A percentile compares a stretch with the other conserved stretches of the same genome.
Conservation (phyloP, 2,888 invertebrate species). For the Pseudococcus longispinus region DNA sequence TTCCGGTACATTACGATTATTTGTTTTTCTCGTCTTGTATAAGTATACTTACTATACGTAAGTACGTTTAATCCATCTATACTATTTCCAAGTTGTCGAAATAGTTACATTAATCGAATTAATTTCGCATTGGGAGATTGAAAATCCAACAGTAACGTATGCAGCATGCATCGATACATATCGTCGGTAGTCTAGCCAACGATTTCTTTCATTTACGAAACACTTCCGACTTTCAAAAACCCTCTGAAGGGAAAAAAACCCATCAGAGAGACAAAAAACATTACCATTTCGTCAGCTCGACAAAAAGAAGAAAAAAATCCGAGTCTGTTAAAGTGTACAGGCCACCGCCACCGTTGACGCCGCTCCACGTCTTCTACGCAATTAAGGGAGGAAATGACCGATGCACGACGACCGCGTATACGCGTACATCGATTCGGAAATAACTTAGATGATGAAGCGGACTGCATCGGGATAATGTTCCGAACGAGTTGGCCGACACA, state of each 20-base stretch:
- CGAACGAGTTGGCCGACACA: slow-evolving; percentile 48
- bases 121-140: background rate
- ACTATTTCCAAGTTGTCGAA: background rate
- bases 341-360: background rate
- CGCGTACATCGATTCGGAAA: background rate
- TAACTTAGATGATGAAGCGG: slow-evolving; percentile 28
- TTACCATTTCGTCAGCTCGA: background rate
- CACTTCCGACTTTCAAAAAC: background rate
- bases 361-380: background rate
- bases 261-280: background rate
- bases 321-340: background rate
- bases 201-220: background rate
- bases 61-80: background rate
- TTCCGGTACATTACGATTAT: background rate
- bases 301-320: background rate
- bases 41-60: background rate
- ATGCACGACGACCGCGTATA: background rate
- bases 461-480: slow-evolving; percentile 45
- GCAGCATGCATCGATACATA: background rate
- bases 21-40: background rate
- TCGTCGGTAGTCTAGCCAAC: background rate
- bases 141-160: background rate
- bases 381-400: slow-evolving; percentile 44
- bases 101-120: background rate
- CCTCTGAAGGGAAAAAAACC: background rate